These are phyloP conservation scores for Agrypnus murinus DNA, from an alignment of 2,888 invertebrate species.

Conservation along the genomic window DNA sequence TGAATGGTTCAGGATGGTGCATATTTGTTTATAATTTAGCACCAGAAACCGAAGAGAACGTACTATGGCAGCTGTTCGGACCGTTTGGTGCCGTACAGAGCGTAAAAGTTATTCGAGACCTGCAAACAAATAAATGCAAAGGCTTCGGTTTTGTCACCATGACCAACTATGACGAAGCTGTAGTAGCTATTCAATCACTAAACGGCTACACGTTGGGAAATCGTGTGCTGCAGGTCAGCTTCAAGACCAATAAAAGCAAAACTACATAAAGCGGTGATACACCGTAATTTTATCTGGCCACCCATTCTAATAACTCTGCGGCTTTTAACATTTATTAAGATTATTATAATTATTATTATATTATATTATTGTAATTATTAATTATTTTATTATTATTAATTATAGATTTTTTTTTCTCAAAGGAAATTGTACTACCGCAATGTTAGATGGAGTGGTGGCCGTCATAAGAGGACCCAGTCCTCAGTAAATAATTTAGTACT, in stretches of 20 bases:
- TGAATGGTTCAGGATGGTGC: constrained; percentile 93
- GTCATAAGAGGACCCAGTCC: constrained; percentile 47
- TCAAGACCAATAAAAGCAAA: constrained; percentile 95
- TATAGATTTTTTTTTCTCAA: constrained; percentile 29
- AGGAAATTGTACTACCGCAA: constrained; percentile 53
- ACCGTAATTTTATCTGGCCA: constrained; percentile 29
- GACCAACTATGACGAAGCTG: constrained; percentile 98
- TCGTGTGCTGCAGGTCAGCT: constrained; percentile 97
- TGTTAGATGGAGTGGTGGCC: constrained; percentile 53
- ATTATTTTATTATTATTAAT: constrained; percentile 29
- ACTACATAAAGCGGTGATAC: constrained; percentile 72
- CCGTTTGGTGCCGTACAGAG: constrained; percentile 98
- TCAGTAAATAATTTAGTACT: constrained; percentile 62
- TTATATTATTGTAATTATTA: constrained; percentile 16
- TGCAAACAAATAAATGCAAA: constrained; percentile 97
- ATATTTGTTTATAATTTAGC: constrained; percentile 95
- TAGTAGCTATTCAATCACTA: constrained; percentile 95
- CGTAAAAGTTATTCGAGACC: constrained; percentile 97
- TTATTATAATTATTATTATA: constrained; percentile 9
- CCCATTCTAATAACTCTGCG: constrained; percentile 30
- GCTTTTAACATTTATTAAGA: constrained; percentile 40
- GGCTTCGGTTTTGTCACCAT: constrained; percentile 99
- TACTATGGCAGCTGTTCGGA: constrained; percentile 95
- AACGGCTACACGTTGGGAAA: constrained; percentile 97
- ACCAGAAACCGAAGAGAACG: constrained; percentile 93